Percentiles rank a stretch among this genome's conserved stretches.
Conservation (phyloP, 1,140 invertebrate genomes). For the Danaus melanippus region DNA sequence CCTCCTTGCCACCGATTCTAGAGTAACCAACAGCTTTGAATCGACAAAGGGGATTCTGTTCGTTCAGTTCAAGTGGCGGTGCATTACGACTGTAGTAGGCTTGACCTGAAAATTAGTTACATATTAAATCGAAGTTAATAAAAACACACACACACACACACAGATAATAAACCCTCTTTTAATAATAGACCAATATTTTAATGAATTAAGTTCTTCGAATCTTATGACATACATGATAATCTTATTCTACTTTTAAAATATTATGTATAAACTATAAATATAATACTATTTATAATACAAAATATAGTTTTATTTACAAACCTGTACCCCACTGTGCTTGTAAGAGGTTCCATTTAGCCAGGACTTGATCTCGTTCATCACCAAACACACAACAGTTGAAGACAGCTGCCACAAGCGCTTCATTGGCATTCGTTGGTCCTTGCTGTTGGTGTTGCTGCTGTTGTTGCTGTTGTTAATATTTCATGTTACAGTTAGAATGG, state of each 20-base stretch:
- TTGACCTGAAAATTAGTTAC: constrained; percentile 66
- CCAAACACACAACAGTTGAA: constrained; percentile 90
- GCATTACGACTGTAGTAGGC: constrained; percentile 83
- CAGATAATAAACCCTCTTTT: too few species aligned
- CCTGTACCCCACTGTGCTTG: constrained; percentile 95
- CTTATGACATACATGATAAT: too few species aligned
- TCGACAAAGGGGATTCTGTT: constrained; percentile 91
- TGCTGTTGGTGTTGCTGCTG: constrained; percentile 74
- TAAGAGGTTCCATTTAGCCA: constrained; percentile 94
- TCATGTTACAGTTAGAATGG: too few species aligned
- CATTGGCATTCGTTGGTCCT: constrained; percentile 75
- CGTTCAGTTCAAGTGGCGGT: constrained; percentile 86
- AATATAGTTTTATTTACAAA: constrained; percentile 10
- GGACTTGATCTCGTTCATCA: constrained; percentile 91
- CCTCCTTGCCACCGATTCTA: constrained; percentile 84
- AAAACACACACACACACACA: background rate
- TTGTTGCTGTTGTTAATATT: constrained; percentile 39
- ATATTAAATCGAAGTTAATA: constrained; percentile 1
- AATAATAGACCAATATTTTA: too few species aligned
- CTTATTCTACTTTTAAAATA: too few species aligned
- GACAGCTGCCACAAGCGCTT: constrained; percentile 83
- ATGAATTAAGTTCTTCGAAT: too few species aligned
- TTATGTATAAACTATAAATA: too few species aligned
- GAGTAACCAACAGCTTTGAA: constrained; percentile 96
- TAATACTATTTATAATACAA: too few species aligned